Evolutionary conservation across 2,888 invertebrate species (phyloP).

Genomic region (Rhagonycha fulva): DNA sequence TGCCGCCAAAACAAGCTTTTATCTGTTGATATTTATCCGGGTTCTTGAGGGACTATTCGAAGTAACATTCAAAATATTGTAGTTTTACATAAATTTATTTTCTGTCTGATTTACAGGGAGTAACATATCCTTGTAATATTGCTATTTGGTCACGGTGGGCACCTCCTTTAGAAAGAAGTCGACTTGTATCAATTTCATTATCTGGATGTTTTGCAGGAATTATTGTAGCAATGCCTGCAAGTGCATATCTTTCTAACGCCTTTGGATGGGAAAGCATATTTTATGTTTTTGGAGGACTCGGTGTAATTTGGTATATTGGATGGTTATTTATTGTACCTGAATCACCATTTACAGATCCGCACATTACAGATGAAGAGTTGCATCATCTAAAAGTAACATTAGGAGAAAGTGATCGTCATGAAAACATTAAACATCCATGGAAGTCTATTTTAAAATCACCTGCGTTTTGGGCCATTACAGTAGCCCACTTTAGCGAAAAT

Average conservation of each 20-base stretch:
- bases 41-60: slow-evolving; percentile 33
- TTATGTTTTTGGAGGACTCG: slow-evolving; percentile 75
- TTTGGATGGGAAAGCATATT: slow-evolving; percentile 84
- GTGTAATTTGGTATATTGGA: slow-evolving; percentile 70
- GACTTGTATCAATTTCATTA: slow-evolving; percentile 81
- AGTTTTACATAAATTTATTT: background rate
- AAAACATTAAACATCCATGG: slow-evolving; percentile 61
- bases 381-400: slow-evolving; percentile 71
- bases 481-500: slow-evolving; percentile 85
- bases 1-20: slow-evolving; percentile 73
- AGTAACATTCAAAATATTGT: slow-evolving; percentile 2
- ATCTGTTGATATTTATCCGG: slow-evolving; percentile 71
- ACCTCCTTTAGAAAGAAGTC: slow-evolving; percentile 76
- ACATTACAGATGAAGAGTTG: slow-evolving; percentile 72
- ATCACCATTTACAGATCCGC: slow-evolving; percentile 74
- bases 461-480: slow-evolving; percentile 83
- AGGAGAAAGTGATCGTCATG: slow-evolving; percentile 54
- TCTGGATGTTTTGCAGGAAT: slow-evolving; percentile 87
- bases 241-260: slow-evolving; percentile 71
- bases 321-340: slow-evolving; percentile 76
- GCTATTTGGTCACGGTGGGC: slow-evolving; percentile 86
- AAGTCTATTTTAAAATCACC: slow-evolving; percentile 72
- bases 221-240: slow-evolving; percentile 79
- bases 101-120: slow-evolving; percentile 60
- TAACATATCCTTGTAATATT: slow-evolving; percentile 80